Percentiles rank a stretch among this genome's conserved stretches.
These are phyloP conservation scores for Platycercus adscitus DNA, from an alignment of 2,113 vertebrate species.

Conservation along the genomic window DNA sequence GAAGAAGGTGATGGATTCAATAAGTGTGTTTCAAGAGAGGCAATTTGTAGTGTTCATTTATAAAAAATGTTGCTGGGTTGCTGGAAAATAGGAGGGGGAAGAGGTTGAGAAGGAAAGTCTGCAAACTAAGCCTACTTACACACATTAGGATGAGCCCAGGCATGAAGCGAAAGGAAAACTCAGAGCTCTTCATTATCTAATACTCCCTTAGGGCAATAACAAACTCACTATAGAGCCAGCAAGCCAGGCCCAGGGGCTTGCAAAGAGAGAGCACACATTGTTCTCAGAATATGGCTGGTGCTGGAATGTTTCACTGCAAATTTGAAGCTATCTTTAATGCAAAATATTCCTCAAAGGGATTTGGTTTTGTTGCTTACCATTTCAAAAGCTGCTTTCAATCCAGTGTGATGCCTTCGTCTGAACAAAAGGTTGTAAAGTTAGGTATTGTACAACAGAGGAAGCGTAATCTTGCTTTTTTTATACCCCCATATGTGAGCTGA, in stretches of 20 bases:
- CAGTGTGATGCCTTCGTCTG: neutral
- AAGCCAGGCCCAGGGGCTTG: neutral
- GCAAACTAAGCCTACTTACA: neutral
- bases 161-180: slow-evolving; percentile 26
- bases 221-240: neutral
- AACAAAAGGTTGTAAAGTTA: neutral
- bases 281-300: neutral
- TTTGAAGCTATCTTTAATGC: slow-evolving; percentile 35
- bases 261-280: neutral
- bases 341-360: slow-evolving; percentile 60
- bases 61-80: slow-evolving; percentile 1
- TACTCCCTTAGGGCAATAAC: slow-evolving; percentile 34
- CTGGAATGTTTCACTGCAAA: neutral
- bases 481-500: neutral
- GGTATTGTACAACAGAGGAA: neutral
- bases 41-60: neutral
- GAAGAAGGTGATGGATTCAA: neutral
- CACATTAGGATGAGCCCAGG: slow-evolving; percentile 15
- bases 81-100: neutral
- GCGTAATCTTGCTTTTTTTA: neutral
- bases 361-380: neutral
- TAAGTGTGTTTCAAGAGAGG: neutral
- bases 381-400: slow-evolving; percentile 15
- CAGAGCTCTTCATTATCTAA: slow-evolving; percentile 8
- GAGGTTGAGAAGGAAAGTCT: neutral